Evolutionary conservation across 2,113 vertebrate species (phyloP), one percentile per base, ranked within the genome.

Genomic region (Epinephelus cyanopodus): DNA sequence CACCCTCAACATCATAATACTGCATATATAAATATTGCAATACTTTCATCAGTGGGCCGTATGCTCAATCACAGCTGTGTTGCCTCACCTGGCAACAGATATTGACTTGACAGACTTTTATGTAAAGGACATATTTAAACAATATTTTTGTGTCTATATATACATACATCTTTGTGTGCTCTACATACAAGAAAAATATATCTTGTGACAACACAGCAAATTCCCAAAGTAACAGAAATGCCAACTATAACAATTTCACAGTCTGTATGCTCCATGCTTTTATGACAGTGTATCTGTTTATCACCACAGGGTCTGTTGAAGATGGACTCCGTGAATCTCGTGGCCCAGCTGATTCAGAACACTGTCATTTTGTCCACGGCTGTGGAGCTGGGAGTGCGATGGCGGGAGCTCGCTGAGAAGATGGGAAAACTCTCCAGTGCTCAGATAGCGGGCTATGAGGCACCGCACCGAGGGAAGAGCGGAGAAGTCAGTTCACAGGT

Each of bases 351-450:
- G 63, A 96, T 96, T 53, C 97, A 97, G 90, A 98, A 98, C 78
- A 97, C 96, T 25, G 94, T 96, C 74, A 95, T 99, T 91, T 92
- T 99, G 85, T 99, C 98, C 63, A 95, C 98, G 27, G 97, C 98
- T 27, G 98, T 99, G 84, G 98, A 99, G 86, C 95, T 99, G 54
- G 97, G 98, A 9, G 91, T 92, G 77, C 91, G 93, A 89, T 99
- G 98, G 98, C 94, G 96, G 77, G 98, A 99, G 85, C 94, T 99
- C 0, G 97, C 96, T 0, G 98, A 98, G 89, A 97, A 95, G 85
- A 80, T 96, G 19, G 96, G 94, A 37, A 95, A 95, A 77, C 96
- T 99, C 53, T 97, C 97, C 47, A 96, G 95, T 37, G 93, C 96
- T 85, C 97, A 99, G 84, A 97, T 99, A 0, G 96, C 97, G 17